Evolutionary conservation across 2,113 vertebrate genomes (phyloP).

Genomic region (Narcine bancroftii): DNA sequence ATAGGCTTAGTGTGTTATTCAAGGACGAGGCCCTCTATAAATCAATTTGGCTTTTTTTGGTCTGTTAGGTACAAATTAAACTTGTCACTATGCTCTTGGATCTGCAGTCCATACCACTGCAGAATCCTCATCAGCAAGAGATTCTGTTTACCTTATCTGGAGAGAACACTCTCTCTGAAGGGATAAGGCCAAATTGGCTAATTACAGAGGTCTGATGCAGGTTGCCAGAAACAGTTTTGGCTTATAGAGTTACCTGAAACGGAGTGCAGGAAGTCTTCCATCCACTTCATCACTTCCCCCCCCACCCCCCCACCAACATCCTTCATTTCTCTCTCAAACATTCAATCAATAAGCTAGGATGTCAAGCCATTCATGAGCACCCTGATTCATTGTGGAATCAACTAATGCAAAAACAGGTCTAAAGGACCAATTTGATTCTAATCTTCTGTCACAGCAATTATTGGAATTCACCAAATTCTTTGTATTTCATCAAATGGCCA

Average conservation of each 20-base stretch:
- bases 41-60: neutral
- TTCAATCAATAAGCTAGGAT: neutral
- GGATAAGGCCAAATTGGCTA: neutral
- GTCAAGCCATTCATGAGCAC: neutral
- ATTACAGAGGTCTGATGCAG: neutral
- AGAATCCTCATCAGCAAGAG: neutral
- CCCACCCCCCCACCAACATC: no score
- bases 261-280: neutral
- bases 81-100: neutral
- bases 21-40: neutral
- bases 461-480: neutral
- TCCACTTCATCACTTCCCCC: no score
- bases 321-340: no score
- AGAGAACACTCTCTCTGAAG: neutral
- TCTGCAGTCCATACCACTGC: neutral
- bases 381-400: neutral
- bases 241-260: neutral
- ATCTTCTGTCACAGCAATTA: neutral
- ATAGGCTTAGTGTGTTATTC: neutral
- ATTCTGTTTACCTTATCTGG: neutral
- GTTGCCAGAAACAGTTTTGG: neutral
- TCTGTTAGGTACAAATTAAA: conserved; percentile 5
- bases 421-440: neutral
- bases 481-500: neutral
- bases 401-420: neutral